Base-by-base conservation (phyloP, 2,888 invertebrate species). In the Calliphora vomitoria region DNA sequence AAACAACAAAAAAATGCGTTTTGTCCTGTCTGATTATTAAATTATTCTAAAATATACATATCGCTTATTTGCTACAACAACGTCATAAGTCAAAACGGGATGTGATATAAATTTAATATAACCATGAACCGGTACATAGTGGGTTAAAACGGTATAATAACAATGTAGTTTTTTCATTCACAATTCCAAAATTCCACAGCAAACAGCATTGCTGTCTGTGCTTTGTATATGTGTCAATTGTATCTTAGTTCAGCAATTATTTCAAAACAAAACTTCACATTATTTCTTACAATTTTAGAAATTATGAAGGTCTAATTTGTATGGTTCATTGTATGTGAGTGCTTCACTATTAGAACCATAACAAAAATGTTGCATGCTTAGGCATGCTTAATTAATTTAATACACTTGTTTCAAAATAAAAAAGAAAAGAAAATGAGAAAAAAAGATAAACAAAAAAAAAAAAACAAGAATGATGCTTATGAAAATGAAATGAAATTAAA, bases 301-400 rank as follows among this genome's bases (percentile, higher is more conserved):
- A 91, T 93, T 93, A 93, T 93, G 93, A 93, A 93, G 93, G 92
- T 92, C 91, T 76, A 38, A 47, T 80, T 60, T 80, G n/a, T 47
- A 25, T 41, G 3, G 18, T 20, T 68, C 41, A 38, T 15, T n/a
- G 18, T 15, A 50, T 44, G 41, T 60, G 18, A 44, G n/a, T 8
- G 60, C 20, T 38, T 64, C 69, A 10, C n/a, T 58, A 74, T 62
- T n/a, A 53, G 8, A 31, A 10, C 13, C 20, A 74, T 55, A 75
- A 68, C 31, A 74, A 41, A 58, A 41, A 62, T 18, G 15, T 44
- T 50, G 55, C 62, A 69, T 44, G 55, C 20, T 35, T 53, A 47
- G 44, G 53, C 66, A 79, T 81, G 62, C 41, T 85, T 89, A 91
- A 90, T 91, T 92, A 91, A 90, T 91, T 89, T 88, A 60, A 53